Evolutionary conservation across 1,140 invertebrate genomes (phyloP), one percentile per base, ranked within the genome.

Genomic region (Sycophaga agraensis): DNA sequence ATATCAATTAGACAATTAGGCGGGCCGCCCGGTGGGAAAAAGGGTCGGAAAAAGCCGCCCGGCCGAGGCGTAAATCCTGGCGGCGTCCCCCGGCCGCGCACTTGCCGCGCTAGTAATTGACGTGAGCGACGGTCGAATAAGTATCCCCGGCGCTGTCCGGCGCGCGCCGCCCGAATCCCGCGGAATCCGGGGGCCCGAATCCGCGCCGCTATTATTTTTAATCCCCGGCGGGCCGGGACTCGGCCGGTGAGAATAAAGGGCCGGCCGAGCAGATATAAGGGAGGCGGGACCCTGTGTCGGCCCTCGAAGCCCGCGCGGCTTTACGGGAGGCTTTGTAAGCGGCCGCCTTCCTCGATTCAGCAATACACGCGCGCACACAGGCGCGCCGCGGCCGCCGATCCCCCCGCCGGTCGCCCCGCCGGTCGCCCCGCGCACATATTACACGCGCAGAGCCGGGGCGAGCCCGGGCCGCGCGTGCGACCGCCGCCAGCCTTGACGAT

Each of bases 331-430:
- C 79, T 81, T 81, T 81, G 77, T 80, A 78, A 22, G 17, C 78
- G 64, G 74, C 77, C 78, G 78, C 77, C 78, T 79, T 79, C 76
- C 76, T 79, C 79, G 79, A 79, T 80, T 79, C 76, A 78, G 66
- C 76, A 75, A 77, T 81, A 75, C 78, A 78, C 71, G 4, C 17
- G 9, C 56, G 17, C 21, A 31, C 21, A 34, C 19, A 37, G 16
- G 4, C 5, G 5, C 2, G 5, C n/a, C 55, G 39, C 40, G 28
- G 8, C 14, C 37, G 70, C 66, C 69, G 70, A 67, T 67, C 66
- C 64, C 66, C 45, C 46, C 45, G 46, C 28, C n/a, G n/a, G n/a
- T n/a, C n/a, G n/a, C n/a, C n/a, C n/a, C 48, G 34, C 35, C 19
- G 19, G 16, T 26, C 12, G 4, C 51, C 24, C n/a, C 22, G 26